These are phyloP conservation scores for Lepidonotus clava DNA, from an alignment of 2,888 invertebrate species.

Conservation along the genomic window DNA sequence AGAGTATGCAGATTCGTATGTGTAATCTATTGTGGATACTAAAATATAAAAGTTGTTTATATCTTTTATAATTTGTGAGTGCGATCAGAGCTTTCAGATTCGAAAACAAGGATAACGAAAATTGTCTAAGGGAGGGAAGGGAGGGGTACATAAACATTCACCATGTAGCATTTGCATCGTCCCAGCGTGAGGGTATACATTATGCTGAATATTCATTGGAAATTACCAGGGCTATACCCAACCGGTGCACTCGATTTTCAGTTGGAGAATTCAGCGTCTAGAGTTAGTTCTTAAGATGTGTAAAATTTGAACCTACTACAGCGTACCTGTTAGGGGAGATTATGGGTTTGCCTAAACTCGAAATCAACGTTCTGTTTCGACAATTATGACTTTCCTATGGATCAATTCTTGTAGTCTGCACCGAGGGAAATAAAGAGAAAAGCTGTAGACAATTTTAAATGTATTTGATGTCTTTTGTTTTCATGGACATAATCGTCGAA, in stretches of 20 bases:
- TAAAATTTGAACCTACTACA: background rate
- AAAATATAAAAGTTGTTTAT: constrained; percentile 21
- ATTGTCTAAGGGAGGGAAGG: background rate
- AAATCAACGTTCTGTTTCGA: background rate
- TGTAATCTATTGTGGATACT: constrained; percentile 26
- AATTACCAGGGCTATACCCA: background rate
- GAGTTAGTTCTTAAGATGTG: constrained; percentile 10
- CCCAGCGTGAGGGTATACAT: background rate
- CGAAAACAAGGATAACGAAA: background rate
- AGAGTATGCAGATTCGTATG: constrained; percentile 26
- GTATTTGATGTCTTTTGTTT: too few species aligned
- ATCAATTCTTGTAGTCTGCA: constrained; percentile 41
- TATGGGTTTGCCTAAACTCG: background rate
- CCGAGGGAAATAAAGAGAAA: constrained; percentile 30
- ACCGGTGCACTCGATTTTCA: background rate
- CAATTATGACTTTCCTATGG: background rate
- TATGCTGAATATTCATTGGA: background rate
- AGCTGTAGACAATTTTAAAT: constrained; percentile 47
- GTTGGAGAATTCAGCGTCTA: background rate
- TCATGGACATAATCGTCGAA: too few species aligned
- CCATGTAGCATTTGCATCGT: constrained; percentile 4
- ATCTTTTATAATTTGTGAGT: constrained; percentile 45
- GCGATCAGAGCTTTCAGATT: constrained; percentile 1
- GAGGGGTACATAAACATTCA: constrained; percentile 11
- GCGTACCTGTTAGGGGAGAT: background rate